These are phyloP conservation scores for Phasianus colchicus DNA, from an alignment of 2,113 vertebrate species.

Conservation along the genomic window DNA sequence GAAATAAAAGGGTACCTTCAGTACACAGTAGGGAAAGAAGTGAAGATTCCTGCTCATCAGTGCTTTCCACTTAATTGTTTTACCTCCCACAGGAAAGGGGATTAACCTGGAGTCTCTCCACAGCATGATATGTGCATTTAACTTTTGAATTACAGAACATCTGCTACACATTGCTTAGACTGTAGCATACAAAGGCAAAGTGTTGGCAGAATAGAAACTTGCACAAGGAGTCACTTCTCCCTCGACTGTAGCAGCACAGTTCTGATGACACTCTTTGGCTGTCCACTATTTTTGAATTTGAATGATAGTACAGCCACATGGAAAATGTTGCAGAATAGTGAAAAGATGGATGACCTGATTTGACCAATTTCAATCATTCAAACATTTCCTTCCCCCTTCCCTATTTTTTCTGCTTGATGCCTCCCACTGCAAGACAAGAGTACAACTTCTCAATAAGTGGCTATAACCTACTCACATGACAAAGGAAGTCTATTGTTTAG, in stretches of 20 bases:
- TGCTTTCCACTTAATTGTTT: constrained; percentile 28
- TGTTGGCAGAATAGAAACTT: not conserved
- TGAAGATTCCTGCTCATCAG: not conserved
- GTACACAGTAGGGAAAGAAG: not conserved
- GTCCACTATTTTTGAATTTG: not conserved
- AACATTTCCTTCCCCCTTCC: not conserved
- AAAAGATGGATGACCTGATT: not conserved
- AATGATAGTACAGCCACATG: rapidly evolving
- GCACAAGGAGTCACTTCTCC: rapidly evolving
- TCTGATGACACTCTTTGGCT: not conserved
- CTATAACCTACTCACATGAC: not conserved
- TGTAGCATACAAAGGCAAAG: not conserved
- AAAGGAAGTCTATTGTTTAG: not conserved
- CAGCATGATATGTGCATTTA: not conserved
- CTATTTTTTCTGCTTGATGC: not conserved
- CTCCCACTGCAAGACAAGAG: not conserved
- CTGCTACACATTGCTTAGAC: not conserved
- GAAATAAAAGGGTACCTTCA: constrained; percentile 19
- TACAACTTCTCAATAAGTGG: rapidly evolving
- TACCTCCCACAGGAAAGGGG: constrained; percentile 27
- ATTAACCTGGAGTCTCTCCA: constrained; percentile 19
- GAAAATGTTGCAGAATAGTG: rapidly evolving
- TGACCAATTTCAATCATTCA: not conserved
- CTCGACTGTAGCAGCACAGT: not conserved
- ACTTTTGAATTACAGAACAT: constrained; percentile 23